Percentiles rank a stretch among this genome's conserved stretches.
Conservation (phyloP, 2,797 vertebrate genomes). For the Lepilemur septentrionalis region DNA sequence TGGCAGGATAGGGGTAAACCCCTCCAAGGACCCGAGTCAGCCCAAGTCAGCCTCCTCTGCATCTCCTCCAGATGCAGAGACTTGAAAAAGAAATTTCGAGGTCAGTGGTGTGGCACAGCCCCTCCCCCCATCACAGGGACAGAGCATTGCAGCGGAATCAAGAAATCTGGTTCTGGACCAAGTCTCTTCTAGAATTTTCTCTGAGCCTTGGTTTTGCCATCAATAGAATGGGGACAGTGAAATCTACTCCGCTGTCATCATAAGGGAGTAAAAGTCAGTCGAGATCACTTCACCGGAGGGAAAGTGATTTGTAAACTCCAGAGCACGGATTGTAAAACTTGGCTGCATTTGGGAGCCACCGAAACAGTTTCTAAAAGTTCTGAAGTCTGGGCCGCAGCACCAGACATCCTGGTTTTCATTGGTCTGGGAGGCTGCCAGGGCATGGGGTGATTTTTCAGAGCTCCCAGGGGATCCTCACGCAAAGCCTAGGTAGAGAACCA, state of each 20-base stretch:
- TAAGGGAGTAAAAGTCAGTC: background rate
- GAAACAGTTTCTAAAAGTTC: background rate
- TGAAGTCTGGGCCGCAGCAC: background rate
- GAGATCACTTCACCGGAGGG: background rate
- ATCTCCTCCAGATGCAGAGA: background rate
- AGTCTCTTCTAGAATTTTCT: conserved; percentile 15
- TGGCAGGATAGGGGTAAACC: background rate
- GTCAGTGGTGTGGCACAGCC: background rate
- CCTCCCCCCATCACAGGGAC: background rate
- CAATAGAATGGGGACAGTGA: background rate
- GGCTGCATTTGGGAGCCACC: background rate
- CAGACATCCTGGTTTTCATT: background rate
- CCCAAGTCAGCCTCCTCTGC: background rate
- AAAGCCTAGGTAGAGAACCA: background rate
- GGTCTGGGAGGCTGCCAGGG: background rate
- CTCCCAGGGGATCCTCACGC: background rate
- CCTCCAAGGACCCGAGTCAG: background rate
- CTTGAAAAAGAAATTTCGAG: background rate
- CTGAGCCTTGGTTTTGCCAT: background rate
- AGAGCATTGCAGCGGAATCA: background rate
- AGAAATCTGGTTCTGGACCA: background rate
- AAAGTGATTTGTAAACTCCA: background rate
- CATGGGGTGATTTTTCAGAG: background rate
- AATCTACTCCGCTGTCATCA: background rate
- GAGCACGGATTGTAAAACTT: background rate